Base-by-base conservation (phyloP, 2,113 vertebrate genomes). In the Carassius gibelio region DNA sequence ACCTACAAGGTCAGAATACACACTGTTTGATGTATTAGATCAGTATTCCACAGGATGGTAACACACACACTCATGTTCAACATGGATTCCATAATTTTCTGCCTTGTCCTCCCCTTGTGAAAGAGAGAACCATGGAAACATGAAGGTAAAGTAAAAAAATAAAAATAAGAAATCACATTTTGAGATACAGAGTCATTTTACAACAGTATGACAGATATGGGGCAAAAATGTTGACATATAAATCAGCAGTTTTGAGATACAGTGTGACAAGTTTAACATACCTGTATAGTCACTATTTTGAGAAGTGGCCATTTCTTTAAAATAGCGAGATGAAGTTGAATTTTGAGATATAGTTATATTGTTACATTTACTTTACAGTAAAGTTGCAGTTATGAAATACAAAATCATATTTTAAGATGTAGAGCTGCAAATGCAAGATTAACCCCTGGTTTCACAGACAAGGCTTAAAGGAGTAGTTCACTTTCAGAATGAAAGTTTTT, bases 21-120 rank as follows among this genome's bases (percentile, higher is more conserved):
- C 86, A 81, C 89, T 87, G 77, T 85, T 86, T 93, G 89, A 94
- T 90, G 89, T 91, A 90, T 93, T 92, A 88, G 89, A 84, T 87
- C 84, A 85, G 89, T 88, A 91, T 90, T 91, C 83, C 89, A 68
- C 52, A 79, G 83, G 90, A 93, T 92, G 89, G 86, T 85, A 90
- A 91, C 71, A 21, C 38, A 75, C n/a, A 26, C n/a, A 26, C 88
- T 87, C 87, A 84, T 57, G 89, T 92, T 90, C 88, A 89, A 71
- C 0, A 75, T 89, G 84, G 19, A 52, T 92, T 93, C 89, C 84
- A 92, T 93, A 83, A 30, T 48, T 81, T 66, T 10, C 59, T 45
- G 38, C 38, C 57, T 42, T 64, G 13, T 45, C 8, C n/a, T 23
- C 36, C 9, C 21, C 3, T 21, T 17, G 7, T 17, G n/a, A 64